Evolutionary conservation across 2,113 vertebrate genomes (phyloP).

Genomic region (Petroica traversi): DNA sequence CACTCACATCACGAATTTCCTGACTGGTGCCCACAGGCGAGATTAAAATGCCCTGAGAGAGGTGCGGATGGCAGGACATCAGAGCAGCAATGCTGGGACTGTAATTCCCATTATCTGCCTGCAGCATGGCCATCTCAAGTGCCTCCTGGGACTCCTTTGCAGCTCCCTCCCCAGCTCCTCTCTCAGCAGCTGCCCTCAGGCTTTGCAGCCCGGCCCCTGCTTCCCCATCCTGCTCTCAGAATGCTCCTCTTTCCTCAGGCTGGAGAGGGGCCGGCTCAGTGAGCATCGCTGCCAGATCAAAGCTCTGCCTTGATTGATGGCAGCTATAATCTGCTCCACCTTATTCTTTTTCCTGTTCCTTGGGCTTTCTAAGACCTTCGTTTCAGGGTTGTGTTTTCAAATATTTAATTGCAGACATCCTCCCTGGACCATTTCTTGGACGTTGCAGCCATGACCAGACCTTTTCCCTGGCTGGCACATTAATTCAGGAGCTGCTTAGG

Average conservation of each 20-base stretch:
- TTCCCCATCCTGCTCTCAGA: not conserved
- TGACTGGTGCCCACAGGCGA: not conserved
- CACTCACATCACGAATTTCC: not conserved
- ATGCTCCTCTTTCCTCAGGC: not conserved
- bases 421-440: not conserved
- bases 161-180: not conserved
- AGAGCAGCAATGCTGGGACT: not conserved
- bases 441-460: not conserved
- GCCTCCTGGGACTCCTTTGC: not conserved
- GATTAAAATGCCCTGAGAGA: not conserved
- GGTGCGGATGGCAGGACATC: slow-evolving; percentile 31
- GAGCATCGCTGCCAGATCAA: not conserved
- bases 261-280: not conserved
- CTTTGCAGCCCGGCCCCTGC: not conserved
- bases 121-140: not conserved
- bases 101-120: slow-evolving; percentile 51
- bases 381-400: not conserved
- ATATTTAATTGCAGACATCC: not conserved
- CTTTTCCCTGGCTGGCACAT: not conserved
- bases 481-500: not conserved
- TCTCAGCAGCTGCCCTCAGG: not conserved
- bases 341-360: not conserved
- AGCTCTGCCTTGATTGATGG: not conserved
- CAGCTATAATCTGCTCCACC: not conserved
- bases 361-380: not conserved